phyloP scores from a whole-genome alignment of 2,888 invertebrate species.

The Erebia epiphron region DNA sequence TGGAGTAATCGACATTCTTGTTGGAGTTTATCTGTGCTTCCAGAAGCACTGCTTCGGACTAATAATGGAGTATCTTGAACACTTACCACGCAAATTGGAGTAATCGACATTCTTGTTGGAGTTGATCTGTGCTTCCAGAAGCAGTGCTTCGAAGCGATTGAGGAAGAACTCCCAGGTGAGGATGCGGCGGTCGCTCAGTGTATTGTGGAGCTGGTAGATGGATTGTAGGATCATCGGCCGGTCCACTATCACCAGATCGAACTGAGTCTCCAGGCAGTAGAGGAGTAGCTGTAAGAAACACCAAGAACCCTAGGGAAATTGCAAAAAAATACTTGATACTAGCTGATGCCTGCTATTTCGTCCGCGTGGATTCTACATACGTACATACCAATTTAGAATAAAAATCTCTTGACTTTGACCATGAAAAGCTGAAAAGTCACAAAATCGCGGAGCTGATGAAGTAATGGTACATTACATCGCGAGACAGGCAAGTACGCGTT shows the following conservation, averaged over 20 bases:
- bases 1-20: constrained; percentile 92
- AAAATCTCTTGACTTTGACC: no score
- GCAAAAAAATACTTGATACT: not conserved
- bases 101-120: constrained; percentile 93
- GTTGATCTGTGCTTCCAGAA: constrained; percentile 97
- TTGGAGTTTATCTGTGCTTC: constrained; percentile 97
- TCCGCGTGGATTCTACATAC: no score
- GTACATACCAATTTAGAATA: no score
- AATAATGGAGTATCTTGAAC: no score
- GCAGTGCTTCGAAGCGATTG: constrained; percentile 95
- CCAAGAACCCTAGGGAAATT: not conserved
- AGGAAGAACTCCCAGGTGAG: constrained; percentile 99
- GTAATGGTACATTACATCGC: no score
- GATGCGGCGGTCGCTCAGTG: constrained; percentile 94
- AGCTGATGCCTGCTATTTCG: no score
- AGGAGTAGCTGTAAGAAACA: constrained; percentile 87
- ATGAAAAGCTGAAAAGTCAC: no score
- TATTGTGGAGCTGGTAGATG: constrained; percentile 96
- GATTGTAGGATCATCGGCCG: constrained; percentile 98
- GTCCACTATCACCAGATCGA: constrained; percentile 98
- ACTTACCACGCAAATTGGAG: constrained; percentile 88
- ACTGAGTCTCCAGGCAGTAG: constrained; percentile 98
- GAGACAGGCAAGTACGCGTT: no score
- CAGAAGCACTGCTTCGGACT: constrained; percentile 95
- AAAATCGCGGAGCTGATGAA: no score